phyloP scores from a whole-genome alignment of 2,113 vertebrate species.

The Dasyprocta punctata region DNA sequence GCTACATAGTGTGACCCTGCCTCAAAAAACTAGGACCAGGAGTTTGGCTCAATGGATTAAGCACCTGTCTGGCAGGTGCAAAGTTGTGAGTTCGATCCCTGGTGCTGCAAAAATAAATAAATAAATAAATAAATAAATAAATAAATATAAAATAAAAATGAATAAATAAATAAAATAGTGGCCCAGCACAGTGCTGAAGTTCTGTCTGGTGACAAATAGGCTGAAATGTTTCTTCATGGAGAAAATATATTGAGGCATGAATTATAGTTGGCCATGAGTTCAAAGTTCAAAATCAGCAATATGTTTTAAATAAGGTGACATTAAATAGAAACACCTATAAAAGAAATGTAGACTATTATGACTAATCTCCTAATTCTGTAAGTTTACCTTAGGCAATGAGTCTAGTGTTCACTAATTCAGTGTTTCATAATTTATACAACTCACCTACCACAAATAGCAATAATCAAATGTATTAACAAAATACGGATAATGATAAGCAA shows the following conservation, averaged over 20 bases:
- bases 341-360: neutral
- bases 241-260: neutral
- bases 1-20: no score
- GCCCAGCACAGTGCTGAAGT: neutral
- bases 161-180: neutral
- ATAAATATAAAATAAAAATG: no score
- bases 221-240: neutral
- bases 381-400: neutral
- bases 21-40: no score
- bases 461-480: neutral
- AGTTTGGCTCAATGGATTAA: no score
- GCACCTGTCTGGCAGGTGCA: no score
- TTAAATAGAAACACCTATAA: neutral
- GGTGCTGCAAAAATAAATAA: no score
- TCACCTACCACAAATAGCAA: neutral
- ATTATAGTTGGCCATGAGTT: neutral
- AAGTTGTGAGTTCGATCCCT: no score
- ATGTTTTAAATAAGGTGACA: neutral
- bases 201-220: neutral
- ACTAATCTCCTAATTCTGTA: neutral
- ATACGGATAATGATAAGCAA: neutral
- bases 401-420: neutral
- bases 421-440: neutral
- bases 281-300: constrained; percentile 4
- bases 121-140: no score